Base-by-base conservation (phyloP, 2,113 vertebrate genomes). In the Gymnobelideus leadbeateri region DNA sequence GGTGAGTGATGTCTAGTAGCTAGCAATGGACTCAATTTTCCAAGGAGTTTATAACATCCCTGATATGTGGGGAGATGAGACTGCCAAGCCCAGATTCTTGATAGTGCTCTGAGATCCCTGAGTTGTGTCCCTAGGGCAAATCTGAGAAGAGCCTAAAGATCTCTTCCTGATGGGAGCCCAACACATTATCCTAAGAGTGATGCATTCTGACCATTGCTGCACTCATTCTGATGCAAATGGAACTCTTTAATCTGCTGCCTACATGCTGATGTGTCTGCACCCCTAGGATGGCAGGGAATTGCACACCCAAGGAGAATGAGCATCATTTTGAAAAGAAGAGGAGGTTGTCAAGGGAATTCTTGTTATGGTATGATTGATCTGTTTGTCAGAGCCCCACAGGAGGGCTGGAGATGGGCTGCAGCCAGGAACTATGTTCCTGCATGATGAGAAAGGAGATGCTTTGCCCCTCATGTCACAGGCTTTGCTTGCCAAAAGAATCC, bases 271-370 rank as follows among this genome's bases (percentile, higher is more conserved):
- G 31, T 68, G 50, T 61, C 97, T 96, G 96, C 61, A 92, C 51
- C 95, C 90, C 52, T 3, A 43, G 47, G 55, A 96, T 23, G 94
- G 3, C 53, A 57, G 19, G 49, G 93, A 97, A 97, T 95, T 94
- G 95, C 94, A 93, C 25, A 96, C 95, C n/a, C n/a, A 77, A 91
- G 94, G 97, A 93, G 91, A 46, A 96, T 94, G 95, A 52, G 61
- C 25, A 94, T 95, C 23, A 95, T 19, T 91, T 97, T 97, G 77
- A 93, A 94, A 98, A 92, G 47, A 92, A 89, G 84, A 95, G n/a
- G 89, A 51, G 89, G 94, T 92, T 68, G 94, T 54, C 94, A 92
- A 94, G 0, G 94, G 47, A 97, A 91, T 96, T 43, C 91, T 47
- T 94, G 94, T 96, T 95, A 97, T 68, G 92, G 47, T 25, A 50